Conservation (phyloP, 1,140 invertebrate genomes). For the Bombus waltoni region DNA sequence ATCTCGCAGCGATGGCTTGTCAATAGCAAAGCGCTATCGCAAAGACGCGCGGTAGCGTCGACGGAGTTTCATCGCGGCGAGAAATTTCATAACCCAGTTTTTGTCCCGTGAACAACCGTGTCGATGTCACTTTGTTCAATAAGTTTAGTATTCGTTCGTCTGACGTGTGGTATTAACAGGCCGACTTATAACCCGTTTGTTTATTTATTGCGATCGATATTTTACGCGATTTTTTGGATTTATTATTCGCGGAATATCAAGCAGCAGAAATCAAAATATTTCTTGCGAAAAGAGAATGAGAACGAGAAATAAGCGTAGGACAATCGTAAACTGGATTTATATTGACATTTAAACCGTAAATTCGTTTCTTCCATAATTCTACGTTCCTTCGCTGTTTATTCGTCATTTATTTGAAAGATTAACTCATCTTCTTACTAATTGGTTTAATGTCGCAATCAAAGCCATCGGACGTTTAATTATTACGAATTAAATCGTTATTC, state of each 20-base stretch:
- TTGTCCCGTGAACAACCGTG: not conserved
- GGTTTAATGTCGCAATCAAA: too few relatives aligned
- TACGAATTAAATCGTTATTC: too few relatives aligned
- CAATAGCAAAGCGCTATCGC: conserved; percentile 41
- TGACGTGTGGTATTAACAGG: too few relatives aligned
- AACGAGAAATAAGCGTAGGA: not conserved
- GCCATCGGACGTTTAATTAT: too few relatives aligned
- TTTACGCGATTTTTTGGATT: not conserved
- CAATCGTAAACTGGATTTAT: not conserved
- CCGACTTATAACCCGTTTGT: not conserved
- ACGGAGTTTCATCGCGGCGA: not conserved
- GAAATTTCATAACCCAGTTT: not conserved
- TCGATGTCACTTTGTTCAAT: not conserved
- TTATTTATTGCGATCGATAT: not conserved
- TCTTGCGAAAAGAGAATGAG: not conserved
- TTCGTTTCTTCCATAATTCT: not conserved
- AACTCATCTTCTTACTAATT: too few relatives aligned
- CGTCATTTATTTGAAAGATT: too few relatives aligned
- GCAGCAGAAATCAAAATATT: not conserved
- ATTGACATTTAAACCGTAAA: too few relatives aligned
- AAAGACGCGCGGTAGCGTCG: not conserved
- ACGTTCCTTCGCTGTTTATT: not conserved
- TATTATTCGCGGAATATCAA: not conserved
- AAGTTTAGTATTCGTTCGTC: not conserved
- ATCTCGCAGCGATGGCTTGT: conserved; percentile 53